Evolutionary conservation across 2,888 invertebrate species (phyloP).

Genomic region (Mythimna lalbum): DNA sequence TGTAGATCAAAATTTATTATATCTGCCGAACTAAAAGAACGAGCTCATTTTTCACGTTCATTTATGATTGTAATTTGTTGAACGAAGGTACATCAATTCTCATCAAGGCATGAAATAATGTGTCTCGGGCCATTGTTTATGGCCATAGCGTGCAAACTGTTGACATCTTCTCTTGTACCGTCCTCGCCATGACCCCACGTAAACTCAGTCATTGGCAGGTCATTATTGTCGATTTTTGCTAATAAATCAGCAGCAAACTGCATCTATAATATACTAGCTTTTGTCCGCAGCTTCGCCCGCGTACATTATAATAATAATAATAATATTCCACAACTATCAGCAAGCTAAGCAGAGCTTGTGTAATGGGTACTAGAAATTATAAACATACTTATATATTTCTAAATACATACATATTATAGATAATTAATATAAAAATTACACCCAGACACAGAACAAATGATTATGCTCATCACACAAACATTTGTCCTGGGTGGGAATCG

Average conservation of each 20-base stretch:
- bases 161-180: constrained; percentile 28
- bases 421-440: too few species aligned
- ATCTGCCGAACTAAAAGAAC: constrained; percentile 6
- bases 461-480: too few species aligned
- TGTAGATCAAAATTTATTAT: background rate
- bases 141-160: constrained; percentile 33
- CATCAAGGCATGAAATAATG: constrained; percentile 42
- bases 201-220: constrained; percentile 22
- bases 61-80: constrained; percentile 15
- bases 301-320: too few species aligned
- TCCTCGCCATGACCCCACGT: constrained; percentile 40
- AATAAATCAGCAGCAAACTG: background rate
- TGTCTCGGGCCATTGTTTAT: constrained; percentile 41
- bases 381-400: too few species aligned
- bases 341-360: too few species aligned
- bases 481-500: too few species aligned
- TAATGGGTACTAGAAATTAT: too few species aligned
- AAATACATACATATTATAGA: too few species aligned
- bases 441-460: too few species aligned
- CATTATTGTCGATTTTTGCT: background rate
- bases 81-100: constrained; percentile 37
- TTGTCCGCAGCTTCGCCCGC: too few species aligned
- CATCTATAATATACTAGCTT: background rate
- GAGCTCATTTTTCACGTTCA: constrained; percentile 24
- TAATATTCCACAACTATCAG: too few species aligned